Base-by-base conservation (phyloP, 2,113 vertebrate genomes). In the Callaeas wilsoni region DNA sequence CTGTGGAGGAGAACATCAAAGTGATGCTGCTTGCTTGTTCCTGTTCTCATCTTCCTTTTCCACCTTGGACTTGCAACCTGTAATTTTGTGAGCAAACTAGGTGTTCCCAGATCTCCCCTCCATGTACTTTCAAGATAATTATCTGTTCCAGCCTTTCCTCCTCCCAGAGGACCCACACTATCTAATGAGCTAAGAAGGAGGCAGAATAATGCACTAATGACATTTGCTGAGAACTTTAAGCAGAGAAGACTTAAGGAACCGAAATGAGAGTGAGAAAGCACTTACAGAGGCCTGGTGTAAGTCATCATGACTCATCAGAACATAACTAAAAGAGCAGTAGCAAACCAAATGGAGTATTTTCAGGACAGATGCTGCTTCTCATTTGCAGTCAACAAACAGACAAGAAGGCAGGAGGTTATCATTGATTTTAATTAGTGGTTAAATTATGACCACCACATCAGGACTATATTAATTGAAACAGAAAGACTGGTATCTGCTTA, bases 241-340 rank as follows among this genome's bases (percentile, higher is more conserved):
- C 46, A 80, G 33, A 65, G 26, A 73, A 35, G 33, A 76, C 16
- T 71, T 83, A 87, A 76, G 55, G 6, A 93, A n/a, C 63, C 93
- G 47, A 88, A 79, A 82, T 2, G 1, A 76, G n/a, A 83, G 18
- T 76, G 76, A 3, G 7, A 76, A 93, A 93, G 46, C n/a, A 83
- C n/a, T 93, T 87, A 81, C 21, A 86, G n/a, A 70, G 19, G 47
- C 71, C 50, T 25, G 59, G 21, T 20, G 26, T 89, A 96, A 93
- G 83, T 91, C 86, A 90, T 83, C 64, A 12, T 94, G 84, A 93
- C 50, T 96, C 95, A 96, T 93, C 64, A 81, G 16, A 70, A 84
- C 15, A 1, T 35, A 46, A 39, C 27, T 82, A 56, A 96, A 87
- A 79, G 73, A 90, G 46, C 56, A 86, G 39, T 29, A 37, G 16